Conservation (phyloP, 92 coral and sea anemone species). For the Actinostola sp. region DNA sequence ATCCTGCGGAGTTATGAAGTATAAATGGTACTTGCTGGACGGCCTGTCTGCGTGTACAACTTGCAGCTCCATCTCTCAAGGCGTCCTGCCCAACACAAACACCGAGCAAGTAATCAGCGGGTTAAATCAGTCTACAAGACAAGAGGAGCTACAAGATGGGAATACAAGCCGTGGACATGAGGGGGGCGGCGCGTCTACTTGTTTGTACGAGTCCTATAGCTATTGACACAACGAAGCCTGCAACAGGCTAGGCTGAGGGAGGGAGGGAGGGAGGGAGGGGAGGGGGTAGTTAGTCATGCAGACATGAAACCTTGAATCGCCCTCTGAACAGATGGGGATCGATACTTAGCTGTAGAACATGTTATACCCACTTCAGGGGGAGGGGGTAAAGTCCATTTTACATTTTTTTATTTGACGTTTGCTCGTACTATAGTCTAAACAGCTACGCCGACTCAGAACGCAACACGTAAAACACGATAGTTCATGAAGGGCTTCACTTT, state of each 20-base stretch:
- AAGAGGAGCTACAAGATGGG: constrained; percentile 72
- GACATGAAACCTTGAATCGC: too few species aligned
- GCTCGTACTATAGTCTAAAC: too few species aligned
- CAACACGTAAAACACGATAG: too few species aligned
- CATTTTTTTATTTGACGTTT: too few species aligned
- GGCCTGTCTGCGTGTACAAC: constrained; percentile 11
- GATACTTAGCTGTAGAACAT: too few species aligned
- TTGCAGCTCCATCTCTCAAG: constrained; percentile 7
- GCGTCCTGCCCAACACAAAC: constrained; percentile 37
- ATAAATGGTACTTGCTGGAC: constrained; percentile 76
- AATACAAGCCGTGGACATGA: constrained; percentile 70
- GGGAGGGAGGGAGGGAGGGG: too few species aligned
- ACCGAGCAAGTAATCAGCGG: constrained; percentile 60
- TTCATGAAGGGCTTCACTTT: too few species aligned
- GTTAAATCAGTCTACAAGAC: constrained; percentile 56
- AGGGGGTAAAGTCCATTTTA: too few species aligned
- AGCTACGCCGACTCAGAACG: too few species aligned
- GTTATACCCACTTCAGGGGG: too few species aligned
- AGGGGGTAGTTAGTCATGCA: too few species aligned
- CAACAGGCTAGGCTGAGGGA: constrained; percentile 88
- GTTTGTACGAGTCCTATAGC: constrained; percentile 74
- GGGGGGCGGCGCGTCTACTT: constrained; percentile 49
- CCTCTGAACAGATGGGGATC: too few species aligned
- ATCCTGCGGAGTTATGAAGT: constrained; percentile 72
- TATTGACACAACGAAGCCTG: constrained; percentile 85